phyloP scores from a whole-genome alignment of 2,113 vertebrate species.

The Crotalus viridis region DNA sequence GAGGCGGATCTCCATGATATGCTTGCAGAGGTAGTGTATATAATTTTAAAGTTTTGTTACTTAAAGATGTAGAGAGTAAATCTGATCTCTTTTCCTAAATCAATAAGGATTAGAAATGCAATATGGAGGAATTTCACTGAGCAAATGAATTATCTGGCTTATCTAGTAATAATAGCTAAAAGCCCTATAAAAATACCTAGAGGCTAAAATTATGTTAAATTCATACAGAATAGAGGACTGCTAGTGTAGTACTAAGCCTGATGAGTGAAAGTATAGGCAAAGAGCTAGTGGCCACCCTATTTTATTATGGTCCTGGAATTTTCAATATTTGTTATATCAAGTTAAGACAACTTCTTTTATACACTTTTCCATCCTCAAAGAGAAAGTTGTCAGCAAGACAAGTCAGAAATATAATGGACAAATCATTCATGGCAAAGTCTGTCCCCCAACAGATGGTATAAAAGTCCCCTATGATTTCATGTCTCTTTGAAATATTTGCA shows the following conservation, averaged over 20 bases:
- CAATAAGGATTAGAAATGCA: background rate
- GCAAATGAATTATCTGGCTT: background rate
- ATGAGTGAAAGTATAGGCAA: background rate
- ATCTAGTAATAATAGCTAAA: constrained; percentile 3
- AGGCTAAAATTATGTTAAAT: background rate
- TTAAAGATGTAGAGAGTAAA: background rate
- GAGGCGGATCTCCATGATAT: constrained; percentile 86
- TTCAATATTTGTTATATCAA: background rate
- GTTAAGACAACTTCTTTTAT: background rate
- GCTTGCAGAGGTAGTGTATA: constrained; percentile 75
- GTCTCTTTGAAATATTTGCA: background rate
- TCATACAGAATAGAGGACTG: background rate
- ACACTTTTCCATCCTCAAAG: background rate
- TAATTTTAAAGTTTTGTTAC: background rate
- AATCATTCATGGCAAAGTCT: background rate
- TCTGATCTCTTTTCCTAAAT: background rate
- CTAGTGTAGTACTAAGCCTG: background rate
- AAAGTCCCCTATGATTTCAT: background rate
- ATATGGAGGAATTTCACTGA: constrained; percentile 17
- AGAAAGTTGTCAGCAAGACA: background rate
- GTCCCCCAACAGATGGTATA: background rate
- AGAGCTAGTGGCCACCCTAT: background rate
- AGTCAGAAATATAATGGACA: background rate
- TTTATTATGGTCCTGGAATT: background rate
- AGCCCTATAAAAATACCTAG: background rate